Percentiles rank a stretch among this genome's conserved stretches.
Conservation (phyloP, 2,113 vertebrate genomes). For the Psittacara wagleri region DNA sequence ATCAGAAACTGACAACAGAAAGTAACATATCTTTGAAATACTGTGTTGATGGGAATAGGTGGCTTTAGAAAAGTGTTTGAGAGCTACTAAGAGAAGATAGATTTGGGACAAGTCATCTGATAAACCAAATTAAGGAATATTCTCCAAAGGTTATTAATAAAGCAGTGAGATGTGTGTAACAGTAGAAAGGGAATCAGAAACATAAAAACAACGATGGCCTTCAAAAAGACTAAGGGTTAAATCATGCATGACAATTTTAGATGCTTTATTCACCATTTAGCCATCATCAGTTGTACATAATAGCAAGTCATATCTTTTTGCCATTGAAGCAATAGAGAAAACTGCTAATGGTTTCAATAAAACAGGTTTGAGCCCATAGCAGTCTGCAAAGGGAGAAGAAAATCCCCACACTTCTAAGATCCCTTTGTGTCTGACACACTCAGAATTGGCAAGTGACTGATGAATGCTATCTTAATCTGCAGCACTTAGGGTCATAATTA, state of each 20-base stretch:
- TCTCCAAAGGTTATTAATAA: background rate
- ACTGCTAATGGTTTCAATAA: background rate
- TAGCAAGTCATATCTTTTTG: background rate
- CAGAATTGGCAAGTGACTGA: background rate
- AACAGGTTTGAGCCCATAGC: background rate
- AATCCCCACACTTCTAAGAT: background rate
- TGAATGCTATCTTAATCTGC: background rate
- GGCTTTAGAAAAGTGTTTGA: background rate
- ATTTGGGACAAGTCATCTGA: background rate
- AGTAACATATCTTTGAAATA: background rate
- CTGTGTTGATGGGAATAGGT: background rate
- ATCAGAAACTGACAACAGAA: background rate
- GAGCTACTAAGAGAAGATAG: background rate
- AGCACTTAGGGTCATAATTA: background rate
- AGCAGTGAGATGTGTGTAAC: background rate
- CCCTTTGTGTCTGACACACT: background rate
- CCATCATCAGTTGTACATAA: background rate
- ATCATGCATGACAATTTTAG: background rate
- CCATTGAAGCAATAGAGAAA: background rate
- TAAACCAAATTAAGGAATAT: background rate
- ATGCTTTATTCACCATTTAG: background rate
- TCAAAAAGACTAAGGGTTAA: background rate
- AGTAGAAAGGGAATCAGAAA: background rate
- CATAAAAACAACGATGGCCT: background rate
- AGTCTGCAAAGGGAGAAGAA: background rate